Evolutionary conservation across 1,140 invertebrate species (phyloP).

Genomic region (Agrilus planipennis): DNA sequence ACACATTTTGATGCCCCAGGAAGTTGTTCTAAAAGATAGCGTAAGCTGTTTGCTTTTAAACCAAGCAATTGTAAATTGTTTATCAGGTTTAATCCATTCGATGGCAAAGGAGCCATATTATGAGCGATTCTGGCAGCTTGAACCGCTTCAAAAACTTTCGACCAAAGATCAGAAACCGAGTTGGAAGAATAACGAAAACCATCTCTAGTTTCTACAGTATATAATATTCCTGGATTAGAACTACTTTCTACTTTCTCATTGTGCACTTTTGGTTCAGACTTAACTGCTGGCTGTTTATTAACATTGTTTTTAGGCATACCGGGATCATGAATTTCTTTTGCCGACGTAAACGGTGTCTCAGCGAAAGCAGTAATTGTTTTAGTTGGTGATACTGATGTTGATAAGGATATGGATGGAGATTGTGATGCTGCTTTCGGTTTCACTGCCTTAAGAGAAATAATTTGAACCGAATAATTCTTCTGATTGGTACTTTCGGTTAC

Average conservation of each 20-base stretch:
- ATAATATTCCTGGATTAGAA: slow-evolving; percentile 66
- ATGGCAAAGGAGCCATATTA: slow-evolving; percentile 57
- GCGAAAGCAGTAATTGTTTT: slow-evolving; percentile 14
- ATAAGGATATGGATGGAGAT: slow-evolving; percentile 9
- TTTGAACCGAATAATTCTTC: no score
- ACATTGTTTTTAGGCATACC: no score
- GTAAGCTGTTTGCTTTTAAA: slow-evolving; percentile 75
- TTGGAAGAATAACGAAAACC: slow-evolving; percentile 73
- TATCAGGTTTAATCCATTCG: slow-evolving; percentile 48
- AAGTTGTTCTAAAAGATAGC: slow-evolving; percentile 82
- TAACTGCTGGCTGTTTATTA: neutral
- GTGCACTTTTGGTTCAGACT: slow-evolving; percentile 26
- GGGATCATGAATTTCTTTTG: no score
- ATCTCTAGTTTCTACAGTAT: slow-evolving; percentile 84
- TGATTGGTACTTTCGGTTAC: no score
- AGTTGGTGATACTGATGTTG: slow-evolving; percentile 19
- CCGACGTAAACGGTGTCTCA: no score
- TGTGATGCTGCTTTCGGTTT: slow-evolving; percentile 1
- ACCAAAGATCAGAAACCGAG: slow-evolving; percentile 74
- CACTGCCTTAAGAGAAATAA: no score
- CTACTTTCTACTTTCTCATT: slow-evolving; percentile 29
- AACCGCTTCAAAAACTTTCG: slow-evolving; percentile 79
- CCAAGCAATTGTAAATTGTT: slow-evolving; percentile 67
- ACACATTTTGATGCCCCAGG: slow-evolving; percentile 55
- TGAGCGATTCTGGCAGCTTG: slow-evolving; percentile 69